Evolutionary conservation across 2,113 vertebrate species (phyloP), one percentile per base, ranked within the genome.

Genomic region (Hylia prasina): DNA sequence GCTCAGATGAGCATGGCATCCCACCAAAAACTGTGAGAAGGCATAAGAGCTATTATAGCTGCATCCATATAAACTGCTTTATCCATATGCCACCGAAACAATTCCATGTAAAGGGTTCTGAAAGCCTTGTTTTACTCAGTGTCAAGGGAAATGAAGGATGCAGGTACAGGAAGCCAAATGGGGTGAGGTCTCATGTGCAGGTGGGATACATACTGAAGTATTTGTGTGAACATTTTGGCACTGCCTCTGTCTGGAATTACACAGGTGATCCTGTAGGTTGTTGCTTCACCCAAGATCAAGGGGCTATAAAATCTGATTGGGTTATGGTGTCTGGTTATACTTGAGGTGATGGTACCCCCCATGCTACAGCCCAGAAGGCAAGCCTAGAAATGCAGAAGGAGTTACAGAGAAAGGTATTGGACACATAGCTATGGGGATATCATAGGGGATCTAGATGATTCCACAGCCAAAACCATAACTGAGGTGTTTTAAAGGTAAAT

Each of bases 161-260:
- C 12, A 53, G 21, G 15, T 37, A 70, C 15, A 16, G 6, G 33
- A 20, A 53, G 37, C 45, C 12, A 70, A 65, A 71, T 5, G 15
- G 19, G 10, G 6, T 79, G 30, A n/a, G 45, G 8, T 23, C 28
- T 24, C 35, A 7, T 1, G 37, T 21, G 12, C 44, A 37, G 9
- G 3, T 45, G 42, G n/a, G 25, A 75, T 8, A 22, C 1, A 1
- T 2, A 28, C 6, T 27, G 35, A 78, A 78, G 25, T 30, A 50
- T 7, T 35, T 0, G 0, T 10, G 31, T 27, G 15, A 30, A 48
- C 19, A 50, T 8, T 66, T 70, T 37, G 48, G 25, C 39, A 23
- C 20, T 53, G 14, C 6, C n/a, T 94, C 54, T 4, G 3, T 30
- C 42, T 58, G 42, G 39, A 70, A 81, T 70, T 22, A n/a, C 33